These are phyloP conservation scores for Rhagonycha fulva DNA, from an alignment of 2,888 invertebrate genomes.

Conservation along the genomic window DNA sequence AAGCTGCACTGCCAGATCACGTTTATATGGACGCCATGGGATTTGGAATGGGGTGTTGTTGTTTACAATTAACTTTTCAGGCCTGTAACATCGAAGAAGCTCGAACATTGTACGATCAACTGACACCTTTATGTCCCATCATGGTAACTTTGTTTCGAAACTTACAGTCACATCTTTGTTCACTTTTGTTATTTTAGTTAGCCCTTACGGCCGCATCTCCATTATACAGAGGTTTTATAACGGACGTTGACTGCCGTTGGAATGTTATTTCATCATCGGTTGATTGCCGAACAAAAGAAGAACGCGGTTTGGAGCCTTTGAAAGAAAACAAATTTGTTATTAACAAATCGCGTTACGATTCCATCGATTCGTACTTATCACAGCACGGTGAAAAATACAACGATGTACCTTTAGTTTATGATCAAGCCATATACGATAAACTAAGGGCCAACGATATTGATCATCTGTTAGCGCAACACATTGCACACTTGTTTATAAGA, in stretches of 20 bases:
- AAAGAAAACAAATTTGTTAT: conserved; percentile 80
- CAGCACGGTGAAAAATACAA: conserved; percentile 90
- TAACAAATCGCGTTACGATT: conserved; percentile 95
- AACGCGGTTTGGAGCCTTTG: conserved; percentile 79
- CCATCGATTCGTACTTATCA: conserved; percentile 95
- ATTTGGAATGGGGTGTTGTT: conserved; percentile 99
- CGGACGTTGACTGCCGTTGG: conserved; percentile 98
- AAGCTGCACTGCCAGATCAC: conserved; percentile 81
- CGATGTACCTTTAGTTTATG: conserved; percentile 89
- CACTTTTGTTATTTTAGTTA: conserved; percentile 63
- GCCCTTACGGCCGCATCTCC: conserved; percentile 97
- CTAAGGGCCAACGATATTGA: conserved; percentile 89
- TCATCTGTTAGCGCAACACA: conserved; percentile 89
- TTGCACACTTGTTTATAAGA: conserved; percentile 97
- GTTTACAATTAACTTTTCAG: conserved; percentile 94
- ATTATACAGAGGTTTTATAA: conserved; percentile 88
- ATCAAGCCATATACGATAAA: conserved; percentile 79
- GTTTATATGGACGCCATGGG: conserved; percentile 99
- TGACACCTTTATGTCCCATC: conserved; percentile 95
- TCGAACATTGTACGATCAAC: conserved; percentile 92
- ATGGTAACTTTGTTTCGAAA: conserved; percentile 66
- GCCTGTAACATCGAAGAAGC: conserved; percentile 97
- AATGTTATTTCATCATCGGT: conserved; percentile 95
- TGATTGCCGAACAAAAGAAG: conserved; percentile 92
- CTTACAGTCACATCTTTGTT: background rate